phyloP scores from a whole-genome alignment of 2,797 vertebrate genomes.

The Emys orbicularis region DNA sequence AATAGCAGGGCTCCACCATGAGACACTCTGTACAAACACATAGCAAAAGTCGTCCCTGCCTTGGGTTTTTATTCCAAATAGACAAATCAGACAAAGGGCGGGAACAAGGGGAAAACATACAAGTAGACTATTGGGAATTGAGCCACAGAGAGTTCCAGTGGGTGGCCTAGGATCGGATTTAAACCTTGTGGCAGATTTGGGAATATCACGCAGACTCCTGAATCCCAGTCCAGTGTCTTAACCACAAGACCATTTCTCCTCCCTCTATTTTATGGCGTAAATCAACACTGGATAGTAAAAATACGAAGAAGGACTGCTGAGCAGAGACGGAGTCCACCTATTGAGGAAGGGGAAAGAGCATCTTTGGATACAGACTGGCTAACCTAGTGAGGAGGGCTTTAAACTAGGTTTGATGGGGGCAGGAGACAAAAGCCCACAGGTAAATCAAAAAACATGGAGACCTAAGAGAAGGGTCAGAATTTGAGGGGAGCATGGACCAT shows the following conservation, averaged over 20 bases:
- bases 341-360: background rate
- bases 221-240: background rate
- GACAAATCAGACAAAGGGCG: background rate
- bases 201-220: background rate
- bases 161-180: background rate
- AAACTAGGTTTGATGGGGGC: background rate
- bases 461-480: background rate
- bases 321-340: background rate
- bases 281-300: background rate
- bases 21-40: background rate
- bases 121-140: background rate
- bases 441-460: background rate
- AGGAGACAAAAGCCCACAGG: background rate
- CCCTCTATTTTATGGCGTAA: background rate
- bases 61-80: background rate
- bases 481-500: background rate
- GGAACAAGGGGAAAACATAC: background rate
- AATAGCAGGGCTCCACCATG: background rate
- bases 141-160: background rate
- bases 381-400: background rate
- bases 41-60: background rate
- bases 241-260: rapidly evolving
- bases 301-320: background rate
- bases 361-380: background rate
- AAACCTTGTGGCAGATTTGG: background rate